Evolutionary conservation across 92 coral and sea anemone species (phyloP), one percentile per base, ranked within the genome.

Genomic region (Diadumene lineata): DNA sequence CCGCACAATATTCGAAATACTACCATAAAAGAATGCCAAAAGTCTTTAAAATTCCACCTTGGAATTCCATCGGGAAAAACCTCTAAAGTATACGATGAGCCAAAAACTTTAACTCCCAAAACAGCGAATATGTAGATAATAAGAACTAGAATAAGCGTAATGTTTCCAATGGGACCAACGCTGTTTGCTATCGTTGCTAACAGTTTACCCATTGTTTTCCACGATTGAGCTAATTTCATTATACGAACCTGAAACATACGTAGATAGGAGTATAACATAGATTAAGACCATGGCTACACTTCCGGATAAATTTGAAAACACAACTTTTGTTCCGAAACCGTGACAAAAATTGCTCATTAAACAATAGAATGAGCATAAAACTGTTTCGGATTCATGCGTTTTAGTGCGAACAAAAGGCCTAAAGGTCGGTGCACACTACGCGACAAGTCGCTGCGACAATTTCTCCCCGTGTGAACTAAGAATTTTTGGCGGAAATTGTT

Each of bases 11-110:
- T 89, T 21, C 98, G 80, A 58, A 94, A 94, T 69, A 94, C 93
- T 86, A 94, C 84, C 98, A 94, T 94, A 61, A 94, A 94, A 6
- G 98, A 91, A 64, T 94, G 98, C 80, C 92, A 85, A 46, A 94
- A 94, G 55, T 94, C 98, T 22, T 84, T 88, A 60, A 94, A 94
- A 67, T 94, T 94, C 98, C 98, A 94, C 9, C 98, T 83, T 31
- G 98, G 98, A 24, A 94, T 87, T 19, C 90, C 92, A 31, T 81
- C 88, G 1, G 89, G 93, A 67, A 94, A 94, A 64, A 77, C 87
- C 34, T 84, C 86, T 28, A 75, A 64, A 6, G 93, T 80, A 88
- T 94, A 94, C 19, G 74, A 56, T 23, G 89, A 82, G 27, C 97
- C 97, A 61, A 86, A 91, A 67, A 92, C 85, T 58, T 94, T 90